Percentiles rank a stretch among this genome's conserved stretches.
Evolutionary conservation across 2,797 vertebrate genomes (phyloP).

Genomic region (Leptoclinus maculatus): DNA sequence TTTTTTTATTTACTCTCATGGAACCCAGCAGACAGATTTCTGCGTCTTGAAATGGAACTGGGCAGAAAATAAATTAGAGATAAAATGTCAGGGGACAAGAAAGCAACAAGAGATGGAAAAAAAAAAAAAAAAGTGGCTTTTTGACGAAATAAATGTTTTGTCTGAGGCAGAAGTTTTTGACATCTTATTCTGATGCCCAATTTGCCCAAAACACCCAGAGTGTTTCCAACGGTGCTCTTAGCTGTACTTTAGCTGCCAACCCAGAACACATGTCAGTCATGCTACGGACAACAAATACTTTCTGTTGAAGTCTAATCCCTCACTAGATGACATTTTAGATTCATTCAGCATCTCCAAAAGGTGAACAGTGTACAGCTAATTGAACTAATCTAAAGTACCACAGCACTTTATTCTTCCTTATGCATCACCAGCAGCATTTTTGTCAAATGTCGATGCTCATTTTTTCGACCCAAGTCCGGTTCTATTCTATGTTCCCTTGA

Average conservation of each 20-base stretch:
- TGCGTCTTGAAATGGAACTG: conserved; percentile 43
- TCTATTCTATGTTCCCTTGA: not conserved
- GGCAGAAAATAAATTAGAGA: not conserved
- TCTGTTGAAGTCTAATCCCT: not conserved
- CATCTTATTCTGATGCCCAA: not conserved
- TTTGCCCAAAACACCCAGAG: not conserved
- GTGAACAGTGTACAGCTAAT: not conserved
- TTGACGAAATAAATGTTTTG: not conserved
- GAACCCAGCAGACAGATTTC: conserved; percentile 44
- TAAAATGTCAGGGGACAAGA: not conserved
- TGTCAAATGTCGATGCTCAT: not conserved
- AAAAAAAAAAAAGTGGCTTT: not conserved
- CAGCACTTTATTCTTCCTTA: not conserved
- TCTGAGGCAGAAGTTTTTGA: conserved; percentile 7
- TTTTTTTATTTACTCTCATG: conserved; percentile 54
- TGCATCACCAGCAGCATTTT: not conserved
- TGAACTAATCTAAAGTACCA: not conserved
- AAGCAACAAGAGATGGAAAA: not conserved
- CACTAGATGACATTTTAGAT: not conserved
- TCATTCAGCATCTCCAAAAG: not conserved
- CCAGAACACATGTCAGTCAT: not conserved
- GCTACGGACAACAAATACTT: not conserved
- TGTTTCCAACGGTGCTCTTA: conserved; percentile 7
- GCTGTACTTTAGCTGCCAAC: conserved; percentile 22
- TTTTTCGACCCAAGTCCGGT: not conserved